A percentile compares a stretch with the other conserved stretches of the same genome.
These are phyloP conservation scores for Carterocephalus palaemon DNA, from an alignment of 2,888 invertebrate species.

Conservation along the genomic window DNA sequence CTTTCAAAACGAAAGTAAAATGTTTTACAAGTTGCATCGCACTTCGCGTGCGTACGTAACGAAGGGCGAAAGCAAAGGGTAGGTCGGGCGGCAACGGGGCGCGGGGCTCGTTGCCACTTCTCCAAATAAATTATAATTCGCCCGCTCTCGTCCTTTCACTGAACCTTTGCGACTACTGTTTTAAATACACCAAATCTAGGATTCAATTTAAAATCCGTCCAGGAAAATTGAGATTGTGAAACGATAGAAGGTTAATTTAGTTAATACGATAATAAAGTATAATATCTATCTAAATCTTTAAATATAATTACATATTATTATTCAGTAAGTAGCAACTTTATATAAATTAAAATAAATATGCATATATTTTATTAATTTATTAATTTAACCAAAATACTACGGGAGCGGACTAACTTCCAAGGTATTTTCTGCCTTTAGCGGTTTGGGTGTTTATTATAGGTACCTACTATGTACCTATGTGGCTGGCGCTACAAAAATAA, in stretches of 20 bases:
- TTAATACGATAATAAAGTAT: too few relatives aligned
- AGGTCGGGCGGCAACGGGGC: slow-evolving; percentile 59
- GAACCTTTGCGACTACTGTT: slow-evolving; percentile 56
- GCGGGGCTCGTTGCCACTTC: slow-evolving; percentile 74
- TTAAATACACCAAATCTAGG: slow-evolving; percentile 33
- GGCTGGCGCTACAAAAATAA: too few relatives aligned
- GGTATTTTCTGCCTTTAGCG: too few relatives aligned
- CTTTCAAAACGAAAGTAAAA: too few relatives aligned
- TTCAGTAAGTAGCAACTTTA: background rate
- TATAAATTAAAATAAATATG: background rate
- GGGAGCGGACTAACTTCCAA: too few relatives aligned
- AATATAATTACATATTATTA: too few relatives aligned
- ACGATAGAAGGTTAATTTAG: too few relatives aligned
- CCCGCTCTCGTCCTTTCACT: slow-evolving; percentile 55
- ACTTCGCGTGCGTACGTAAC: slow-evolving; percentile 61
- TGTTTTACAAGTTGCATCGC: slow-evolving; percentile 52
- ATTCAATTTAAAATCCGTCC: background rate
- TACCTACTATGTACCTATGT: too few relatives aligned
- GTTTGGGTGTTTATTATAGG: too few relatives aligned
- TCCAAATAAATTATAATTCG: slow-evolving; percentile 81
- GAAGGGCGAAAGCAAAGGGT: slow-evolving; percentile 80
- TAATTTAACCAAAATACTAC: too few relatives aligned
- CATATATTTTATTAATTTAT: background rate
- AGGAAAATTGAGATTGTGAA: background rate
- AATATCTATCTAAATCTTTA: too few relatives aligned